Conservation (phyloP, 2,888 invertebrate genomes). For the Tridacna gigas region DNA sequence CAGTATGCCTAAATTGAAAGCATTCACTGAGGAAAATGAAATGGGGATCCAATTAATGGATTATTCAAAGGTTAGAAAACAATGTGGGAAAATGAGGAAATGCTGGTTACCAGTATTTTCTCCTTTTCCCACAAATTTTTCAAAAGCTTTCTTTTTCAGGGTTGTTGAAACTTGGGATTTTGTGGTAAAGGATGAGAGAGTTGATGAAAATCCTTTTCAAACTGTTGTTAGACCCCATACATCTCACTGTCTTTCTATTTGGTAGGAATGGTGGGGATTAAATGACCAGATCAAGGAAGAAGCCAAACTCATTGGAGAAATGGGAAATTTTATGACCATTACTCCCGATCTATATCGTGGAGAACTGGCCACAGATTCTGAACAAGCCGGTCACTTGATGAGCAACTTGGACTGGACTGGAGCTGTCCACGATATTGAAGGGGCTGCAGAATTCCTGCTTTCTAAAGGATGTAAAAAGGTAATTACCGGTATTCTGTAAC, state of each 20-base stretch:
- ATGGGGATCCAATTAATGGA: no score
- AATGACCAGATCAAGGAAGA: slow-evolving; percentile 77
- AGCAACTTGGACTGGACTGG: slow-evolving; percentile 79
- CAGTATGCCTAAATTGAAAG: no score
- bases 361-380: slow-evolving; percentile 76
- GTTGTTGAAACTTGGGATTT: no score
- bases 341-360: slow-evolving; percentile 81
- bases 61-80: no score
- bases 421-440: slow-evolving; percentile 78
- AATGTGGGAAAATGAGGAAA: no score
- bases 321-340: slow-evolving; percentile 73
- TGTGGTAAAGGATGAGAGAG: no score
- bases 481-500: not conserved
- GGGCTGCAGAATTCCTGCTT: slow-evolving; percentile 73
- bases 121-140: no score
- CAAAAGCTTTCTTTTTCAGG: no score
- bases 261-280: slow-evolving; percentile 82
- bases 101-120: no score
- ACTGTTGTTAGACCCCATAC: no score
- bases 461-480: slow-evolving; percentile 74
- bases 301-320: slow-evolving; percentile 67
- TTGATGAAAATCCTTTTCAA: no score
- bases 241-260: not conserved
- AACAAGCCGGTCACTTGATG: slow-evolving; percentile 80
- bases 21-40: no score